Percentiles rank a stretch among this genome's conserved stretches.
Evolutionary conservation across 2,797 vertebrate genomes (phyloP).

Genomic region (Huso huso): DNA sequence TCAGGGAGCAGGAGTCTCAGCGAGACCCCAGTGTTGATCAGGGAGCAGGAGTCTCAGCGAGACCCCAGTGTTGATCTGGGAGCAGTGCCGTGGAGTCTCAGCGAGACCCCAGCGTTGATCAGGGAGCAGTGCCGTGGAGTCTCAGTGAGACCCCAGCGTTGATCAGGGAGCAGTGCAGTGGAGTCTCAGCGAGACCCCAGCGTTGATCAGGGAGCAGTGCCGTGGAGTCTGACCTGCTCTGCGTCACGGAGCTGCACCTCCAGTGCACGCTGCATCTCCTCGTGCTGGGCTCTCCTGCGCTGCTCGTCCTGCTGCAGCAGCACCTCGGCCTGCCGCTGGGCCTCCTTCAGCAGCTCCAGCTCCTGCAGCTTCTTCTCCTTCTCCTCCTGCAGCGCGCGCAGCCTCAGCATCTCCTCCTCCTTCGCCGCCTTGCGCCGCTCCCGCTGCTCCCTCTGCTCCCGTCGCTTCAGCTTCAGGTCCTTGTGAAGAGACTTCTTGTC

Average conservation of each 20-base stretch:
- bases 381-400: slow-evolving; percentile 88
- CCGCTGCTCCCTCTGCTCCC: slow-evolving; percentile 83
- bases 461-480: slow-evolving; percentile 86
- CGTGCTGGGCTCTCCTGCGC: slow-evolving; percentile 77
- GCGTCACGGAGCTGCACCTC: slow-evolving; percentile 83
- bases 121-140: too few relatives aligned
- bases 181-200: too few relatives aligned
- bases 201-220: too few relatives aligned
- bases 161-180: too few relatives aligned
- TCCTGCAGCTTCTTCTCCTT: slow-evolving; percentile 85
- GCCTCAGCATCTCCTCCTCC: slow-evolving; percentile 82
- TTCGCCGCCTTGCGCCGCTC: slow-evolving; percentile 75
- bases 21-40: too few relatives aligned
- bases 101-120: too few relatives aligned
- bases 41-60: too few relatives aligned
- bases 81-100: too few relatives aligned
- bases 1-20: background rate
- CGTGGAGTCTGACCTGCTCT: slow-evolving; percentile 68
- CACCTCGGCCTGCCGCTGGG: slow-evolving; percentile 80
- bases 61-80: too few relatives aligned
- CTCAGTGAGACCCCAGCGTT: too few relatives aligned
- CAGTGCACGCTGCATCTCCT: slow-evolving; percentile 79
- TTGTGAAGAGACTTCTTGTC: slow-evolving; percentile 90
- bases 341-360: slow-evolving; percentile 89
- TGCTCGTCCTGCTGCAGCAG: slow-evolving; percentile 83